These are phyloP conservation scores for Pampusana beccarii DNA, from an alignment of 2,113 vertebrate species.

Conservation along the genomic window DNA sequence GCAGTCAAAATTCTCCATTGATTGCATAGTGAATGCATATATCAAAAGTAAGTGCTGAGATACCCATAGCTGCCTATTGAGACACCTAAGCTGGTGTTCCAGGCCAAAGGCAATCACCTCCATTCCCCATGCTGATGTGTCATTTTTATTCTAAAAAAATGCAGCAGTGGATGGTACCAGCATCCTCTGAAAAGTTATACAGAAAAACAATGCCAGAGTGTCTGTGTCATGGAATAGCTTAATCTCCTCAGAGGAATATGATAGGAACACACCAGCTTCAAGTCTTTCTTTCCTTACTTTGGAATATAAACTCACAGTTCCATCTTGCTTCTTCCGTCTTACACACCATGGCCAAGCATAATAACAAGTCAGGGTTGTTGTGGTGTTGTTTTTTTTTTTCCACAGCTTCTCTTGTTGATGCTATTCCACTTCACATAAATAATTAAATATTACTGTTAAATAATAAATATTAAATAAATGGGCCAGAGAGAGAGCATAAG, in stretches of 20 bases:
- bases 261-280: not conserved
- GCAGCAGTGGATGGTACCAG: not conserved
- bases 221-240: not conserved
- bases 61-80: not conserved
- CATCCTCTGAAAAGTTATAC: not conserved
- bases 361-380: not conserved
- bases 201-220: not conserved
- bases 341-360: not conserved
- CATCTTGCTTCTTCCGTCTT: not conserved
- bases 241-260: not conserved
- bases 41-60: not conserved
- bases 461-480: slow-evolving; percentile 71
- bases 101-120: not conserved
- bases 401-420: slow-evolving; percentile 31
- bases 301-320: not conserved
- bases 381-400: not conserved
- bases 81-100: not conserved
- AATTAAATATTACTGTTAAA: slow-evolving; percentile 65
- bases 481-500: slow-evolving; percentile 49
- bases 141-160: not conserved
- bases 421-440: slow-evolving; percentile 61
- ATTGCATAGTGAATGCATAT: not conserved
- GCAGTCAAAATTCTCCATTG: not conserved
- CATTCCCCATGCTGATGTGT: not conserved
- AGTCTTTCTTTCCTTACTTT: not conserved